These are phyloP conservation scores for Dryococelus australis DNA, from an alignment of 2,888 invertebrate genomes.

Conservation along the genomic window DNA sequence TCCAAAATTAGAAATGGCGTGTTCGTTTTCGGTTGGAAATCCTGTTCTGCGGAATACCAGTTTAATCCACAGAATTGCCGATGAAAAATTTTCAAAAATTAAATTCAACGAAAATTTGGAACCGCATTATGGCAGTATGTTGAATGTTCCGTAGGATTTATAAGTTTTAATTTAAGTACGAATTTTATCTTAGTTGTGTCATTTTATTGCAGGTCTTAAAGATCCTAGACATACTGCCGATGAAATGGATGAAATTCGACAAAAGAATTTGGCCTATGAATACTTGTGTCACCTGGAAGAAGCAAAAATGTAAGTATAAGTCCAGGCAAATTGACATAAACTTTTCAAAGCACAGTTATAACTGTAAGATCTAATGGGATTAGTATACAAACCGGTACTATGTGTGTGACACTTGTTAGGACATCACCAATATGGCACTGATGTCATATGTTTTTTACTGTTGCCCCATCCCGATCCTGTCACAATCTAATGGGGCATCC, in stretches of 20 bases:
- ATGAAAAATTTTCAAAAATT: not conserved
- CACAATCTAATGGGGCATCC: no score
- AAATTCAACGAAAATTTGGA: not conserved
- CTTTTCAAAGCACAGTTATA: no score
- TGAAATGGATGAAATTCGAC: slow-evolving; percentile 77
- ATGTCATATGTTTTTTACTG: no score
- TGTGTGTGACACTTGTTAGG: no score
- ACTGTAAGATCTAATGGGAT: no score
- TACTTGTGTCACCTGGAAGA: slow-evolving; percentile 82
- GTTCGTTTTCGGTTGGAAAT: not conserved
- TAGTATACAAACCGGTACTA: no score
- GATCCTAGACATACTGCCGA: slow-evolving; percentile 61
- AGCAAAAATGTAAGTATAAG: slow-evolving; percentile 66
- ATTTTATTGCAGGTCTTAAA: slow-evolving; percentile 29
- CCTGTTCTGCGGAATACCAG: not conserved
- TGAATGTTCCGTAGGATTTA: not conserved
- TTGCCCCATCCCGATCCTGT: no score
- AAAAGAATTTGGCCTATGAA: slow-evolving; percentile 77
- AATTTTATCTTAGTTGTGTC: not conserved
- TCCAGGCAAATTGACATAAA: no score
- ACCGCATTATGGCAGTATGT: not conserved
- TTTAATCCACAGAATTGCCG: not conserved
- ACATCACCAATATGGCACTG: no score
- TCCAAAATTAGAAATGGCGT: not conserved
- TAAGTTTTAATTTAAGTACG: not conserved